These are phyloP conservation scores for Campoletis raptor DNA, from an alignment of 2,888 invertebrate genomes.

Conservation along the genomic window DNA sequence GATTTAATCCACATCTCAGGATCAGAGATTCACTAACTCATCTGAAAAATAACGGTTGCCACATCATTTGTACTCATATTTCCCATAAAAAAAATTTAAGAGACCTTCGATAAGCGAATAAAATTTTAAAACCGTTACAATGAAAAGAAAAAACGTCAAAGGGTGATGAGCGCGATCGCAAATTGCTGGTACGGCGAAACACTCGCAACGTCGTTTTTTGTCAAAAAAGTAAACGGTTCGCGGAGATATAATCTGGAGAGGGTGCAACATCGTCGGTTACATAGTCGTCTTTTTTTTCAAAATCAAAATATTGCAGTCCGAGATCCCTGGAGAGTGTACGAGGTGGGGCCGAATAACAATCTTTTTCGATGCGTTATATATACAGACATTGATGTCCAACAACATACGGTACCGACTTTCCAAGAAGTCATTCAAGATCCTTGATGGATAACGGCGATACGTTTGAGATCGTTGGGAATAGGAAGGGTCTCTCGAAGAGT, in stretches of 20 bases:
- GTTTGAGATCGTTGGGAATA: slow-evolving; percentile 26
- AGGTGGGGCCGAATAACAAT: not conserved
- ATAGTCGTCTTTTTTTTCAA: not conserved
- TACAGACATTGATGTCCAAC: not conserved
- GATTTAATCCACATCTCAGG: not conserved
- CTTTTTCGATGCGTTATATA: not conserved
- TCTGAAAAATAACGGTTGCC: not conserved
- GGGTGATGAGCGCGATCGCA: slow-evolving; percentile 15
- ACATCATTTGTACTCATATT: not conserved
- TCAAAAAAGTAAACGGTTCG: slow-evolving; percentile 5
- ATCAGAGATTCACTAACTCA: not conserved
- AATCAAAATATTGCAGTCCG: not conserved
- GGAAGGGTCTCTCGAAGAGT: not conserved
- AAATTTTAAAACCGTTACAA: slow-evolving; percentile 11
- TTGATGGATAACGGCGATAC: slow-evolving; percentile 37
- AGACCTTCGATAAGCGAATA: no score
- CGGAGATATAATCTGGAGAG: slow-evolving; percentile 16
- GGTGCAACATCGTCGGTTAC: slow-evolving; percentile 13
- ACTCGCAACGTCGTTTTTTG: not conserved
- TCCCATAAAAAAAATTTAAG: not conserved
- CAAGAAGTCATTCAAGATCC: slow-evolving; percentile 25
- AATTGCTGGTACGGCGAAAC: not conserved
- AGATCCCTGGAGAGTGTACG: slow-evolving; percentile 10
- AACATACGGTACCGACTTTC: not conserved
- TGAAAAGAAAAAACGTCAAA: not conserved